Evolutionary conservation across 2,888 invertebrate species (phyloP), one percentile per base, ranked within the genome.

Genomic region (Halictus quadricinctus): DNA sequence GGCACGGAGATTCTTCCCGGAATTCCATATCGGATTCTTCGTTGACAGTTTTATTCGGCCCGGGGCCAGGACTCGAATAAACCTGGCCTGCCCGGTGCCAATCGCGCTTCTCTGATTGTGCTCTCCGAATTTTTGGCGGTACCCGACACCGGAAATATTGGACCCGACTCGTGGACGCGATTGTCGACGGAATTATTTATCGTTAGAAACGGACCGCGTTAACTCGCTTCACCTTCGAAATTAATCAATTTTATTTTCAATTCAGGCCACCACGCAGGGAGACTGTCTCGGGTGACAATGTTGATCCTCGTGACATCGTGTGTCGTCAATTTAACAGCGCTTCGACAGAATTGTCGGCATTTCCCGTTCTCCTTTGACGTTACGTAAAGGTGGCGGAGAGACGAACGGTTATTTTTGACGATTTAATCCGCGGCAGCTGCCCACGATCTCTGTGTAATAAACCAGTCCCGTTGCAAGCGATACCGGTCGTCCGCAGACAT

Each of bases 1-100:
- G 54, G 50, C 50, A 7, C 50, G 60, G 43, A 60, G 43, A 60
- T 46, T 41, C 46, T 60, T 50, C 21, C 48, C 41, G 21, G 73
- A 83, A 77, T 83, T 73, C 64, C 66, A 54, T 15, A 50, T 18
- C 54, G 76, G 77, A 25, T 83, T 83, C 76, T 50, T n/a, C 58
- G 76, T 18, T 43, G 83, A 83, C 83, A 73, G 76, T 48, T 82
- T 82, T 72, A 83, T 43, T 72, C 21, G n/a, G 46, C 13, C 4
- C 29, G 2, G 13, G 36, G 36, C 54, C 36, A 54, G 54, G 54
- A 15, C 41, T 70, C 25, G 25, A 70, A 70, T 69, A 43, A 36
- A 41, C 15, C 18, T 12, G 25, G 81, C 1, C 12, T 29, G 43
- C 12, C 12, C n/a, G 10, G 6, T 13, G 73, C 66, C 73, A 74